A percentile compares a stretch with the other conserved stretches of the same genome.
These are phyloP conservation scores for Pogonocichla stellata DNA, from an alignment of 2,113 vertebrate genomes.

Conservation along the genomic window DNA sequence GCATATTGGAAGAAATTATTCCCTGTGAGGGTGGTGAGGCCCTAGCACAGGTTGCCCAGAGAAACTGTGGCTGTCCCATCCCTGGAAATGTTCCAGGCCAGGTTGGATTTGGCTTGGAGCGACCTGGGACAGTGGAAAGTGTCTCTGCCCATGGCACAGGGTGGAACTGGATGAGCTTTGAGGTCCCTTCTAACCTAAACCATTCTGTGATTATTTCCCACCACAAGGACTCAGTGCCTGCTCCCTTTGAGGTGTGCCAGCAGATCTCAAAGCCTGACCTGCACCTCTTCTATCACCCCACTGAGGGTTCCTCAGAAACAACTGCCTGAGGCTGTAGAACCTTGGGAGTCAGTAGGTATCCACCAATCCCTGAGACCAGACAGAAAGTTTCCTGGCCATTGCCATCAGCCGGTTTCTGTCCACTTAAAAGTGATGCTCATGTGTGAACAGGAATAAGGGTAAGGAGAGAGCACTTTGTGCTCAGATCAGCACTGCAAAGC, in stretches of 20 bases:
- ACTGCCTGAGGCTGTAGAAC: no score
- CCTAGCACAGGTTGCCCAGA: not conserved
- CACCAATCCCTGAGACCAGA: not conserved
- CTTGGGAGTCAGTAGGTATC: not conserved
- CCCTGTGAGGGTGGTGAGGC: not conserved
- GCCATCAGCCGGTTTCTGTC: not conserved
- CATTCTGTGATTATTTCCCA: not conserved
- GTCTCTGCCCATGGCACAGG: not conserved
- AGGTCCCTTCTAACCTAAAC: not conserved
- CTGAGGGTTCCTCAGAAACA: not conserved
- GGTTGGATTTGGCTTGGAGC: not conserved
- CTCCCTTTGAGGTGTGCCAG: not conserved
- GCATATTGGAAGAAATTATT: not conserved
- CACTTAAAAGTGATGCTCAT: rapidly evolving
- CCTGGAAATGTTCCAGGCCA: not conserved
- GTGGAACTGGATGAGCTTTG: not conserved
- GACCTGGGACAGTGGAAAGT: not conserved
- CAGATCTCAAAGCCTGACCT: not conserved
- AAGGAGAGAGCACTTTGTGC: not conserved
- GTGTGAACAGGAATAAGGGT: not conserved
- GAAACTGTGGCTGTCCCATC: not conserved
- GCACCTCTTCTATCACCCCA: not conserved
- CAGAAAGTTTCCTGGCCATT: not conserved
- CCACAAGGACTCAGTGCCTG: rapidly evolving
- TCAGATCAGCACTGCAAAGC: not conserved